Base-by-base conservation (phyloP, 2,797 vertebrate genomes). In the Mus minutoides region DNA sequence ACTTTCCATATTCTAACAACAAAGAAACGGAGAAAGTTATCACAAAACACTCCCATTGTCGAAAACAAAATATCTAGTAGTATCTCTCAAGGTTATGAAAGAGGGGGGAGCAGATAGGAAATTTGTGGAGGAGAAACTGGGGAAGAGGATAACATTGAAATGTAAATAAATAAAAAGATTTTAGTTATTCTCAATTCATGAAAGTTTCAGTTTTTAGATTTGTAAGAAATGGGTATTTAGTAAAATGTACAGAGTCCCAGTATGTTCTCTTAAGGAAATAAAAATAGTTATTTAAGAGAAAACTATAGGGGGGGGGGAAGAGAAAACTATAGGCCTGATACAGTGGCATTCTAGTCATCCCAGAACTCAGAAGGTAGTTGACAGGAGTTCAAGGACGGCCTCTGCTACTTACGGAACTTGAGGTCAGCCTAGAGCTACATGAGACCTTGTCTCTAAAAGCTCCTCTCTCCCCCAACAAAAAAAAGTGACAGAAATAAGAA, bases 181-280 rank as follows among this genome's bases (percentile, higher is more conserved):
- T 29, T n/a, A 75, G 26, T 17, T 5, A 34, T 77, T n/a, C 31
- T 95, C 26, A 80, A 78, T 96, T 92, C 85, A 90, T 56, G 34
- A 24, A 77, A 67, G 46, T 43, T 56, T 46, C 58, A 26, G 69
- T 3, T 43, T 92, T 88, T 78, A 34, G 82, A 62, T 87, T 89
- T 91, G 49, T 49, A 92, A 86, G 85, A 97, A 96, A 91, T 88
- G 83, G 96, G 88, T 67, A 58, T 96, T 84, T 79, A 76, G 24
- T 90, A 43, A 90, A 94, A 71, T 10, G n/a, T 3, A 26, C 37
- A 77, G 22, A 94, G 56, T 83, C 67, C 60, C 37, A 34, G 54
- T 60, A 75, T 83, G 71, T 71, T 95, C 60, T 92, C 10, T 75
- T 78, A 60, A 94, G 31, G 54, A 46, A 49, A 84, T 64, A 21